phyloP scores from a whole-genome alignment of 1,140 invertebrate species.

The Samia ricini region DNA sequence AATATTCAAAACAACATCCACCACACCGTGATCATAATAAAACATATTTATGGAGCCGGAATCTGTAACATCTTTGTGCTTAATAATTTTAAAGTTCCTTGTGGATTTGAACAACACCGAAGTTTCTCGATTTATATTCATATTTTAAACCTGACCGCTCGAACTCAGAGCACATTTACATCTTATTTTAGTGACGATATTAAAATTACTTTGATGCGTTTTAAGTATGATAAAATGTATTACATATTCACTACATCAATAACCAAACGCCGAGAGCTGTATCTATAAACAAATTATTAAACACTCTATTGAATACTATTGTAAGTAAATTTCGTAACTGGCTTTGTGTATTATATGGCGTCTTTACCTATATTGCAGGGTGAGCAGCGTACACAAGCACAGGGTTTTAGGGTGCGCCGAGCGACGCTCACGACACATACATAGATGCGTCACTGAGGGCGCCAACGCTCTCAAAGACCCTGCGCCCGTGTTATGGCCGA shows the following conservation, averaged over 20 bases:
- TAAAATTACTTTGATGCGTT: slow-evolving; percentile 18
- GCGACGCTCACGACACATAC: too few relatives aligned
- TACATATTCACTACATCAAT: background rate
- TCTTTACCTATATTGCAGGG: too few relatives aligned
- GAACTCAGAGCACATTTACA: slow-evolving; percentile 46
- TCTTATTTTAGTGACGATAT: slow-evolving; percentile 35
- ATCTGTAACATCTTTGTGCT: slow-evolving; percentile 42
- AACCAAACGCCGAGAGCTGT: background rate
- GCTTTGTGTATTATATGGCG: too few relatives aligned
- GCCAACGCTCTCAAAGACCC: too few relatives aligned
- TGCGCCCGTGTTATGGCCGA: too few relatives aligned
- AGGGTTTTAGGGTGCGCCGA: too few relatives aligned
- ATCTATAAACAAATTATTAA: too few relatives aligned
- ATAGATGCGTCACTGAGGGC: too few relatives aligned
- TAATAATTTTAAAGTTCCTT: slow-evolving; percentile 61
- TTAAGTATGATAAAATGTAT: slow-evolving; percentile 17
- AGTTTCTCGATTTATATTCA: slow-evolving; percentile 71
- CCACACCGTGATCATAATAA: slow-evolving; percentile 15
- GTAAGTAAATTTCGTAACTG: too few relatives aligned
- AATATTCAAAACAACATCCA: background rate
- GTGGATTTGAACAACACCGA: slow-evolving; percentile 57
- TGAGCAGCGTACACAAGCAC: too few relatives aligned
- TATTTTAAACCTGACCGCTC: slow-evolving; percentile 57
- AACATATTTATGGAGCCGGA: slow-evolving; percentile 32
- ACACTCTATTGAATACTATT: too few relatives aligned